Evolutionary conservation across 2,113 vertebrate species (phyloP).

Genomic region (Rhodinocichla rosea): DNA sequence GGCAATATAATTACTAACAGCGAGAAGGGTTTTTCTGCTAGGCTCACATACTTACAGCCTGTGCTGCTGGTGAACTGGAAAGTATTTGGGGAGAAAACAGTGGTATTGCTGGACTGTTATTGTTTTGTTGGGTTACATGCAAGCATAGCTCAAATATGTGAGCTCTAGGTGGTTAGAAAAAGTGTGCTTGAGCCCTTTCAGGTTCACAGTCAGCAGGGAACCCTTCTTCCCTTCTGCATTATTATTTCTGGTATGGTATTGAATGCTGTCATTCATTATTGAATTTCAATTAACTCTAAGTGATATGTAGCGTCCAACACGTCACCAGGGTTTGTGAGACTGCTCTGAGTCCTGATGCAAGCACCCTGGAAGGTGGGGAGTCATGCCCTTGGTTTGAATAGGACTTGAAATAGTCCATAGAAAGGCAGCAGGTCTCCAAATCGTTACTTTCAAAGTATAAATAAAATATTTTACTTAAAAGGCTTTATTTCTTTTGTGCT

Average conservation of each 20-base stretch:
- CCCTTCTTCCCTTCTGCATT: not conserved
- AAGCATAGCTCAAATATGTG: not conserved
- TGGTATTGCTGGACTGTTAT: not conserved
- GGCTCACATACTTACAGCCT: not conserved
- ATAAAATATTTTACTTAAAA: not conserved
- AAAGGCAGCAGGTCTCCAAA: not conserved
- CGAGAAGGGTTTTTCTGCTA: not conserved
- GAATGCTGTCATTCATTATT: not conserved
- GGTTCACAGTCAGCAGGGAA: not conserved
- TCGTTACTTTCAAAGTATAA: not conserved
- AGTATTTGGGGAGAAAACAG: not conserved
- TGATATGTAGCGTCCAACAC: fast-evolving
- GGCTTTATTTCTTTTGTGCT: not conserved
- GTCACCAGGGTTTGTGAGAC: not conserved
- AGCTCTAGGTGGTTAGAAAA: not conserved
- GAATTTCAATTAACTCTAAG: not conserved
- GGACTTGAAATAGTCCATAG: not conserved
- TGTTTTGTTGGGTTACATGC: not conserved
- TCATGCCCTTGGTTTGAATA: not conserved
- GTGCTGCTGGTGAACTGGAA: not conserved
- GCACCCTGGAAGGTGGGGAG: not conserved
- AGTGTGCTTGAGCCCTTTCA: not conserved
- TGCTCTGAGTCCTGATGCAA: not conserved
- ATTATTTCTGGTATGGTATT: not conserved
- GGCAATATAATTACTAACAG: not conserved